Evolutionary conservation across 2,797 vertebrate genomes (phyloP).

Genomic region (Macropodus opercularis): DNA sequence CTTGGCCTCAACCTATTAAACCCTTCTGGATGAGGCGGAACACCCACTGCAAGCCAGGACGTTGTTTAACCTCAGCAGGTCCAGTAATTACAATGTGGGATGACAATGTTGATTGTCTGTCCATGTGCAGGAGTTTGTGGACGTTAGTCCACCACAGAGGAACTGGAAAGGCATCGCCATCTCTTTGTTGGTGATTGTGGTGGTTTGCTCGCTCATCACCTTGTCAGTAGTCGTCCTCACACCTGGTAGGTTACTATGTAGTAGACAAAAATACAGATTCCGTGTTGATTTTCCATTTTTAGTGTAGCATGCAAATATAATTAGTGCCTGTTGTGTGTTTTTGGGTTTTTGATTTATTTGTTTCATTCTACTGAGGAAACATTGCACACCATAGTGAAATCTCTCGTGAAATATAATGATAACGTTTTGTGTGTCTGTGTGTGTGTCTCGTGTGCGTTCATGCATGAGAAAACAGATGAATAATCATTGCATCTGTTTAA

Average conservation of each 20-base stretch:
- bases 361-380: background rate
- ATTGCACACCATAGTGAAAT: background rate
- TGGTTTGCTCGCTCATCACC: constrained; percentile 93
- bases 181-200: constrained; percentile 92
- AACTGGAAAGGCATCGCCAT: constrained; percentile 97
- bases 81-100: background rate
- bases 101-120: constrained; percentile 26
- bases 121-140: constrained; percentile 78
- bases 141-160: constrained; percentile 89
- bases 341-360: background rate
- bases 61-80: no score
- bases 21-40: no score
- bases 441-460: background rate
- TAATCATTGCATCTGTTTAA: background rate
- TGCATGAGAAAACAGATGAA: constrained; percentile 6
- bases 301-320: no score
- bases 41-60: no score
- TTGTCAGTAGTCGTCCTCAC: constrained; percentile 93
- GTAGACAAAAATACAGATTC: background rate
- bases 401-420: background rate
- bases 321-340: no score
- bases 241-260: constrained; percentile 77
- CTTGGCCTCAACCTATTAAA: no score
- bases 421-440: constrained; percentile 1
- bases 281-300: no score